Conservation (phyloP, 1,140 invertebrate species). For the Calephelis virginiensis region DNA sequence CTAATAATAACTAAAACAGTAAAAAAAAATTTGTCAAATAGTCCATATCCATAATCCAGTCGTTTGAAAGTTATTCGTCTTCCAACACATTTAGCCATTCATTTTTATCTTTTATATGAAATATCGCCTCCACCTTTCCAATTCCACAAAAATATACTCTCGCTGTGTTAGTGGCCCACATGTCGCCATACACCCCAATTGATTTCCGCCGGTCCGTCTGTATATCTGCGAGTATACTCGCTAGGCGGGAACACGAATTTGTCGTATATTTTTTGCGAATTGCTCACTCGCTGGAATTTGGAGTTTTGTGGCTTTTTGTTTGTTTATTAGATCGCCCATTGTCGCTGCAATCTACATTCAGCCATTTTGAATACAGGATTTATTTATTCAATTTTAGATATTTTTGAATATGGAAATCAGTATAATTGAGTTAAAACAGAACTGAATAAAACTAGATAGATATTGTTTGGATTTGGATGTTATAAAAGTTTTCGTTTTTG, state of each 20-base stretch:
- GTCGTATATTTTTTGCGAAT: constrained; percentile 25
- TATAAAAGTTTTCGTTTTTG: too few species aligned
- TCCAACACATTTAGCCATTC: too few species aligned
- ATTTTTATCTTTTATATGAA: too few species aligned
- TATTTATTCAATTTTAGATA: constrained; percentile 17
- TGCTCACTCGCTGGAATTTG: constrained; percentile 24
- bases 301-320: constrained; percentile 20
- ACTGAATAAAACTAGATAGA: neutral
- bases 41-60: too few species aligned
- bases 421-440: too few species aligned
- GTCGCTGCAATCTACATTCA: constrained; percentile 1
- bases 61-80: too few species aligned
- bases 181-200: constrained; percentile 28
- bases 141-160: too few species aligned
- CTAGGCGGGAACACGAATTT: constrained; percentile 20
- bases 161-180: constrained; percentile 19
- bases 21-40: too few species aligned
- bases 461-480: too few species aligned
- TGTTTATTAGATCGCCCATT: constrained; percentile 21
- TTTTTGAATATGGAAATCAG: neutral
- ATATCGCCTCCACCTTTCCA: too few species aligned
- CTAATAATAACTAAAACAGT: too few species aligned
- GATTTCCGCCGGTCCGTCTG: constrained; percentile 28
- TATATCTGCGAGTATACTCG: constrained; percentile 18
- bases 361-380: constrained; percentile 15